phyloP scores from a whole-genome alignment of 2,888 invertebrate genomes.

The Hypomecis punctinalis region DNA sequence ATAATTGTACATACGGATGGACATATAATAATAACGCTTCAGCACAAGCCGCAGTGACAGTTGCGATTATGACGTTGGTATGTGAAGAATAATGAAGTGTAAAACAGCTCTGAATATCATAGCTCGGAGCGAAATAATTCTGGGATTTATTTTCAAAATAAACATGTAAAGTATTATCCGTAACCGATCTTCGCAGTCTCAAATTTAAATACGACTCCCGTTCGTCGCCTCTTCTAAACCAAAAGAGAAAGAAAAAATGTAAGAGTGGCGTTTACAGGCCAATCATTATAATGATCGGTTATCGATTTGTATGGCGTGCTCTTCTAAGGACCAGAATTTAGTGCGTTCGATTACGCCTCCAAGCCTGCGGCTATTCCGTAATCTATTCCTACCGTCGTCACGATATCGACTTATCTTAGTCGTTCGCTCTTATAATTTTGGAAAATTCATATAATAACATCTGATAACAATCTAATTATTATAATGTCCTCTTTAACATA shows the following conservation, averaged over 20 bases:
- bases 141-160: conserved; percentile 29
- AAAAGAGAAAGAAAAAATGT: conserved; percentile 56
- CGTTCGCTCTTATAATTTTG: conserved; percentile 79
- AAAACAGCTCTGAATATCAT: conserved; percentile 10
- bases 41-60: conserved; percentile 17
- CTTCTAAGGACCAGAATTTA: conserved; percentile 78
- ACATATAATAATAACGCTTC: conserved; percentile 40
- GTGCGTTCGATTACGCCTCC: conserved; percentile 73
- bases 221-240: conserved; percentile 66
- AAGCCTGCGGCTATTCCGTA: conserved; percentile 71
- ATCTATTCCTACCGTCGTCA: conserved; percentile 81
- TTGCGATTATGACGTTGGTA: conserved; percentile 18
- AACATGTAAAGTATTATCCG: conserved; percentile 14
- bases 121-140: not conserved
- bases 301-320: conserved; percentile 82
- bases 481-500: conserved; percentile 84
- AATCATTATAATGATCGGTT: conserved; percentile 84
- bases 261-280: conserved; percentile 76
- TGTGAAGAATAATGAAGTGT: conserved; percentile 26
- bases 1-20: conserved; percentile 40
- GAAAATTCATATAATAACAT: conserved; percentile 83
- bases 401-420: conserved; percentile 80
- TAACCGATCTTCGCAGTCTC: conserved; percentile 40
- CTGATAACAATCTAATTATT: conserved; percentile 84
- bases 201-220: conserved; percentile 76